Base-by-base conservation (phyloP, 2,113 vertebrate genomes). In the Chaetops frenatus region DNA sequence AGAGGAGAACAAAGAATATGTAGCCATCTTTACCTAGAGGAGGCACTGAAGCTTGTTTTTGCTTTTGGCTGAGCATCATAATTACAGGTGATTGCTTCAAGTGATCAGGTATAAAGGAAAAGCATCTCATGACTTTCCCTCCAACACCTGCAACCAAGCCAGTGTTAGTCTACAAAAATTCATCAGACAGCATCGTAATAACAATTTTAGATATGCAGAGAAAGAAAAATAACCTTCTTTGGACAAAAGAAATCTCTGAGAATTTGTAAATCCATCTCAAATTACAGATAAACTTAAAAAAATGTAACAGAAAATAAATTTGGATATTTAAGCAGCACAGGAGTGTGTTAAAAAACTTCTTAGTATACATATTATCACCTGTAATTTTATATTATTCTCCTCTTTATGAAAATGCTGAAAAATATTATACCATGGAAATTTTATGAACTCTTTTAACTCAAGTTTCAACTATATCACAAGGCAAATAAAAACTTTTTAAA, bases 31-130 rank as follows among this genome's bases (percentile, higher is more conserved):
- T 40, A 78, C 15, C 11, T 33, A 47, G 3, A 10, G 36, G 19
- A 86, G 35, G 48, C 21, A 74, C 17, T 50, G 70, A 77, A 57
- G 2, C 5, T 88, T 88, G 23, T 25, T 73, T 87, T 64, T 69
- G 24, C 13, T 2, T 90, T 81, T 65, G 7, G 1, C 16, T 91
- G n/a, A 81, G 14, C 60, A 62, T 31, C 29, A 20, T 38, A 58
- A 51, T 74, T 81, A 47, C 16, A 54, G n/a, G 4, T 0, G 0
- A 80, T 40, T 78, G 5, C 8, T 61, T 61, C 47, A 47, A 25
- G 2, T 50, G 67, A 78, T 74, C 15, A 48, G 33, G 11, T 70
- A 66, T 19, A 47, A 83, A 54, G 8, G 15, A 64, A 87, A 92
- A 79, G 47, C 1, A 2, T 21, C 25, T 80, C 86, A 40, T 61